Evolutionary conservation across 2,888 invertebrate species (phyloP), one percentile per base, ranked within the genome.

Genomic region (Hofmannophila pseudospretella): DNA sequence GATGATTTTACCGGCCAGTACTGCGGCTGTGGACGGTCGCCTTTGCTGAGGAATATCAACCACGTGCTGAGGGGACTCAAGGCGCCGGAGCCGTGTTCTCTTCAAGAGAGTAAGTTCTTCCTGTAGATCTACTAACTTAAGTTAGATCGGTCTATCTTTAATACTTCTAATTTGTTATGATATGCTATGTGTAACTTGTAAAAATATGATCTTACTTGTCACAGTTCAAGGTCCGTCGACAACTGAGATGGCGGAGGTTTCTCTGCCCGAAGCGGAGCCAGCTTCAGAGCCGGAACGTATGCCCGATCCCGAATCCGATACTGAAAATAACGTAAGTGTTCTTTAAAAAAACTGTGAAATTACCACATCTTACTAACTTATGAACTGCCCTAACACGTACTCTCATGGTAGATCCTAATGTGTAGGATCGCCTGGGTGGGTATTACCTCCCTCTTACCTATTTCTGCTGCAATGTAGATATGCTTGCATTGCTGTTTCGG

Each of bases 21-120:
- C 38, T 96, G 96, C 54, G 91, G 90, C 5, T 96, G 96, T 59
- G 96, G 96, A 48, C 89, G 91, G 12, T 94, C 93, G 61, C 96
- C 96, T 0, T 76, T 96, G 20, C 72, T 96, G 1, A 89, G 90
- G 42, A 94, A 94, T 0, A 93, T 96, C 54, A 96, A 96, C 64
- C 84, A 94, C 49, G 94, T 95, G 0, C 78, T 96, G 3, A 85
- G 95, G 41, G 90, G 90, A 38, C 91, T 91, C 0, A 87, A 89
- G 32, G 87, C 90, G 0, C 92, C 92, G 37, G 92, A 93, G 0
- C 51, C 63, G 11, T 78, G 86, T 37, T 49, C 53, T 2, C 71
- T 86, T 12, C 64, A 79, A 63, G 84, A 84, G 44, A 66, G 86
- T 85, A 52, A 70, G 79, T 69, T 26, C n/a, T n/a, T n/a, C n/a